Evolutionary conservation across 2,113 vertebrate genomes (phyloP).

Genomic region (Chionodraco myersi): DNA sequence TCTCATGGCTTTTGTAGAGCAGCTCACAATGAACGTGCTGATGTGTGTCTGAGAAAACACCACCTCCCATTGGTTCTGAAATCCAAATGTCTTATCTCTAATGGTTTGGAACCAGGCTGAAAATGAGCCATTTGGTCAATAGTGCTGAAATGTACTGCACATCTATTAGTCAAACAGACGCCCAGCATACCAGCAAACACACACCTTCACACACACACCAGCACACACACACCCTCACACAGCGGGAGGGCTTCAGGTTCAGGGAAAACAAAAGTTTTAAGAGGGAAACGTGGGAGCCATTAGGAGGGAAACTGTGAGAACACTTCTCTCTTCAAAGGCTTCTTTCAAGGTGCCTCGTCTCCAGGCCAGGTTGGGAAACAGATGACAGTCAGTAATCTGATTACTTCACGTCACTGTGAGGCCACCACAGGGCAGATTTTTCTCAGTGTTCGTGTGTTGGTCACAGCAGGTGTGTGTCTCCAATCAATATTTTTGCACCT

Average conservation of each 20-base stretch:
- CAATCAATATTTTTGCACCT: slow-evolving; percentile 3
- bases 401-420: neutral
- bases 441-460: neutral
- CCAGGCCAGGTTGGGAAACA: neutral
- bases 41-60: slow-evolving; percentile 2
- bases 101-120: slow-evolving; percentile 7
- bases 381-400: slow-evolving; percentile 7
- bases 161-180: neutral
- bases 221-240: slow-evolving; percentile 27
- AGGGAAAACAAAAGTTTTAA: slow-evolving; percentile 52
- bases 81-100: neutral
- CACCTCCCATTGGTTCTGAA: neutral
- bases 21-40: neutral
- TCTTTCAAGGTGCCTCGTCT: slow-evolving; percentile 10
- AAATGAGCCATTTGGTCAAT: neutral
- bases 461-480: slow-evolving; percentile 8
- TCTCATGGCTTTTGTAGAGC: neutral
- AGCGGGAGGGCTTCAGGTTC: slow-evolving; percentile 40
- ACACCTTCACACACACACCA: neutral
- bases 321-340: slow-evolving; percentile 26
- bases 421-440: neutral
- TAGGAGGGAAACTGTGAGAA: slow-evolving; percentile 49
- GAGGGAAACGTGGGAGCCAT: slow-evolving; percentile 58
- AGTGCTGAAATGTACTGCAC: neutral
- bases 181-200: slow-evolving; percentile 1